Evolutionary conservation across 1,140 invertebrate species (phyloP), one percentile per base, ranked within the genome.

Genomic region (Notospermus geniculatus): DNA sequence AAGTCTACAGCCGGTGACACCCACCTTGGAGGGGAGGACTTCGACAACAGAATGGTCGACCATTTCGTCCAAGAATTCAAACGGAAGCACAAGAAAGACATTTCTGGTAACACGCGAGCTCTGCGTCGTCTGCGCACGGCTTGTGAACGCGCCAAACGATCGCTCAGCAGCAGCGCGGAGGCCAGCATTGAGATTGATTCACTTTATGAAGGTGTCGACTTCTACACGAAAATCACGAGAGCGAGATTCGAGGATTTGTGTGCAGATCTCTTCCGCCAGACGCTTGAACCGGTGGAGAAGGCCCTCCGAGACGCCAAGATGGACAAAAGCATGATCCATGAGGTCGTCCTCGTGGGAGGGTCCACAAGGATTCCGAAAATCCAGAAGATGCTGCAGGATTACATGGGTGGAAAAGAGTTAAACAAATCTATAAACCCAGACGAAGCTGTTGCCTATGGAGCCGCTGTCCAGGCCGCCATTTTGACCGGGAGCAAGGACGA

Each of bases 351-450:
- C 19, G 95, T 98, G 46, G 96, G 96, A 66, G 96, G 96, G 43
- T 98, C 95, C 19, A 98, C 95, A 29, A 88, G 95, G 82, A 98
- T 98, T 71, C 96, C 96, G 32, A 98, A 97, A 80, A 91, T 98
- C 55, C 95, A 98, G 83, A 95, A 95, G 75, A 83, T 96, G 50
- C 83, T 96, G 45, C 90, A 93, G 74, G 92, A 95, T 77, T 95
- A 95, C 84, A 71, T 74, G 67, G 11, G 11, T 43, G 11, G n/a
- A 43, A n/a, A 43, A n/a, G n/a, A n/a, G n/a, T n/a, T n/a, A n/a
- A n/a, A n/a, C n/a, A n/a, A n/a, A n/a, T n/a, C n/a, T n/a, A 98
- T 99, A 75, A 99, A 99, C 82, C 97, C 97, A 63, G 96, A 98
- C 81, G 81, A 81, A 63, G 80, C 80, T 63, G 80, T 83, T 39